Evolutionary conservation across 2,888 invertebrate genomes (phyloP), one percentile per base, ranked within the genome.

Genomic region (Iselma pallidipennis): DNA sequence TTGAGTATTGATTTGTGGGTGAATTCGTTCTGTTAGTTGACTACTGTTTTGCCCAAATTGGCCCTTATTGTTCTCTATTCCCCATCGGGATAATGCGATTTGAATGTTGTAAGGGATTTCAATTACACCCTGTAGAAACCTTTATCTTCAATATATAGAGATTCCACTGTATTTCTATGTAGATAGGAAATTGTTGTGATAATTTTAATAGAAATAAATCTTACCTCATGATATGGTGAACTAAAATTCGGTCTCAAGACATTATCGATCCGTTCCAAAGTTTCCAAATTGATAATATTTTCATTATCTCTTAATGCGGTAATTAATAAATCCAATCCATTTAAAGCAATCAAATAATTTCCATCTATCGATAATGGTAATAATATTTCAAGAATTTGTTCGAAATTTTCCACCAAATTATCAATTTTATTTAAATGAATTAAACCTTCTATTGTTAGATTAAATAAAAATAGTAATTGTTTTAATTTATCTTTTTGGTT

Each of bases 151-250:
- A n/a, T n/a, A n/a, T n/a, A n/a, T n/a, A n/a, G n/a, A n/a, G n/a
- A n/a, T n/a, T n/a, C n/a, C n/a, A n/a, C n/a, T n/a, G n/a, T n/a
- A n/a, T n/a, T n/a, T n/a, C n/a, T n/a, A n/a, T n/a, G n/a, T n/a
- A n/a, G n/a, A n/a, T n/a, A n/a, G n/a, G n/a, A n/a, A n/a, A n/a
- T n/a, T n/a, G n/a, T n/a, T n/a, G n/a, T n/a, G n/a, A n/a, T 31
- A 58, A 29, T 14, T 37, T 21, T 48, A 61, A 61, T 52, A 33
- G 12, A 14, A 51, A 58, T n/a, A 14, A 54, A 19, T 12, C 26
- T 14, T 81, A 90, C 89, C 79, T 88, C 84, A 70, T 89, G 87
- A 75, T 86, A 88, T 9, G 90, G 89, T 0, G 91, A 91, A 23
- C 85, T 84, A 2, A 93, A 83, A 76, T 91, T 89, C 1, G 76